Evolutionary conservation across 2,797 vertebrate genomes (phyloP), one percentile per base, ranked within the genome.

Genomic region (Brotula barbata): DNA sequence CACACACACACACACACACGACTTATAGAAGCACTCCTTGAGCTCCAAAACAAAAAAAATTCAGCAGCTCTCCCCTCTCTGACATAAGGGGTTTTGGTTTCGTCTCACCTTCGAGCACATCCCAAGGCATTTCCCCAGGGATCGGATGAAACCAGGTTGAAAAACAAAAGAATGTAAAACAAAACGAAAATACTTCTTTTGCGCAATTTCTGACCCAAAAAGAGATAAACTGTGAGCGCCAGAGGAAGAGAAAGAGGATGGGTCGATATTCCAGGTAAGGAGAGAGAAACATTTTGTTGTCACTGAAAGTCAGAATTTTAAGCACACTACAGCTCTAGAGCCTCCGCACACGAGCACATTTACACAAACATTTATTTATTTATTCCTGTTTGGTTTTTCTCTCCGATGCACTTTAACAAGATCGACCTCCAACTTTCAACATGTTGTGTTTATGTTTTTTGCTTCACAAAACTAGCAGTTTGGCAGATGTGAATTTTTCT

Each of bases 141-240:
- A 85, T 46, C 58, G 65, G 63, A 81, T 68, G 54, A 83, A 88
- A 85, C 74, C 68, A 55, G 19, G 33, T 36, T 64, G 74, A 67
- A 79, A 85, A 81, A 83, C 75, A 83, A 82, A 84, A 66, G 80
- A 21, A 16, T 70, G 59, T 59, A 67, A 69, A 61, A 71, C 46
- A 28, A 44, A 15, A 57, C n/a, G 60, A 64, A 82, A 77, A 58
- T 57, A 76, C 76, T 64, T 78, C 74, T 83, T 85, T 84, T 83
- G 80, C 79, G 82, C 77, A 81, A 85, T 85, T 85, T 82, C 71
- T 76, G 68, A 83, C 68, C 78, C 73, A 69, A n/a, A 85, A 86
- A 79, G 82, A 80, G 77, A 81, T 78, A 70, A 86, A 81, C 64
- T 50, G 51, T 65, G 80, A 73, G 70, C 73, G 88, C 83, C 88